Evolutionary conservation across 2,113 vertebrate genomes (phyloP), one percentile per base, ranked within the genome.

Genomic region (Gorsachius goisagi): DNA sequence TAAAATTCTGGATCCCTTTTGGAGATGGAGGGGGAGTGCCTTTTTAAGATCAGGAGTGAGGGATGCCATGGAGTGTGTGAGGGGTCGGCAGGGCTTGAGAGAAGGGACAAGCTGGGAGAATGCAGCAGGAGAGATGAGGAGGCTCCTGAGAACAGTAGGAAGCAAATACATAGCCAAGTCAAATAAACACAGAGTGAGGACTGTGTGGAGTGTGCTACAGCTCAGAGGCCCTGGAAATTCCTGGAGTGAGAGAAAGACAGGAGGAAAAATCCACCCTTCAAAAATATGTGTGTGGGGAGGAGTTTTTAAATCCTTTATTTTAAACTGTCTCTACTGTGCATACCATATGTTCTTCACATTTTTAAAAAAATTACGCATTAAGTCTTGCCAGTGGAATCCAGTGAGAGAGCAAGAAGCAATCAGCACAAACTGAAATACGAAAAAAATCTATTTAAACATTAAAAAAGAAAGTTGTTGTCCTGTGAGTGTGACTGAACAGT

Each of bases 51-150:
- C 19, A 69, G 5, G 5, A 44, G 24, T n/a, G 56, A 41, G 18
- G 6, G 59, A 39, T 86, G 45, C 3, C 20, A 37, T 39, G 32
- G 66, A 45, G 22, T 17, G 20, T 0, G 0, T 4, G 12, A 69
- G 0, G 1, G 18, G 12, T 45, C 35, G 88, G 4, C 14, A 75
- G 47, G 35, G 27, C 50, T 3, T 4, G 35, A 88, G 56, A 62
- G 44, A 89, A 83, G 33, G 20, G 28, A 10, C 37, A 58, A 71
- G 21, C 20, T 74, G 47, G 16, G 33, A 92, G 10, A 47, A 90
- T 74, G 15, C 72, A 84, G 47, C 44, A 83, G 55, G 21, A 92
- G 52, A 71, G n/a, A 84, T 35, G 28, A 80, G 41, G 28, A 84
- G 26, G 16, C 19, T 86, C 23, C 37, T 50, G 50, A 74, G 79